phyloP scores from a whole-genome alignment of 2,888 invertebrate species.

The Drosophila hamatofila region DNA sequence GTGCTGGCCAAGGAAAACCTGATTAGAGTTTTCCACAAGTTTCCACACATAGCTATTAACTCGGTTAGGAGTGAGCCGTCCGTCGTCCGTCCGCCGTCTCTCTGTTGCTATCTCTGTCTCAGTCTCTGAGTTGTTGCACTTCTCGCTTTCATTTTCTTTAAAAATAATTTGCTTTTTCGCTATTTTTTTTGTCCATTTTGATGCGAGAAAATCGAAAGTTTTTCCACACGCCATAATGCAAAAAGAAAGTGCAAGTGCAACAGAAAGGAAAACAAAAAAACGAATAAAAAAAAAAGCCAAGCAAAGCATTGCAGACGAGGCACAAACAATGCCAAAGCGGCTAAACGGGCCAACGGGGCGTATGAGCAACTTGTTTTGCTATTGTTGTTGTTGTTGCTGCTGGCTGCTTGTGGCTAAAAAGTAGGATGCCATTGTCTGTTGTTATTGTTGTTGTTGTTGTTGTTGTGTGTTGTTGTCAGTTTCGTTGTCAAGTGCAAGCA shows the following conservation, averaged over 20 bases:
- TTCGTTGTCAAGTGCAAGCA: slow-evolving; percentile 80
- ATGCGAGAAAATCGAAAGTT: slow-evolving; percentile 84
- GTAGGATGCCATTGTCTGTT: slow-evolving; percentile 78
- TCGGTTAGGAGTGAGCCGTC: slow-evolving; percentile 49
- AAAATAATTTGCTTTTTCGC: slow-evolving; percentile 61
- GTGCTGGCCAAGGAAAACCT: slow-evolving; percentile 20
- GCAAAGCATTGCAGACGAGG: slow-evolving; percentile 22
- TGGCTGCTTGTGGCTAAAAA: slow-evolving; percentile 66
- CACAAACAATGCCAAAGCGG: slow-evolving; percentile 68
- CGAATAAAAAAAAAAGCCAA: slow-evolving; percentile 8
- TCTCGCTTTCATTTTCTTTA: slow-evolving; percentile 80
- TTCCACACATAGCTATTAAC: slow-evolving; percentile 25
- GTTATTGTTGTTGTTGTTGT: slow-evolving; percentile 15
- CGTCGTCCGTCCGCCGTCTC: background rate
- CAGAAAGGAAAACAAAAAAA: slow-evolving; percentile 66
- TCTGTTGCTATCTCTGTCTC: background rate
- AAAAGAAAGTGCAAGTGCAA: slow-evolving; percentile 85
- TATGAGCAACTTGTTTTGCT: slow-evolving; percentile 72
- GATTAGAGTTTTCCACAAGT: slow-evolving; percentile 42
- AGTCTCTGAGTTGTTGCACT: slow-evolving; percentile 60
- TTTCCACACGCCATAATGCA: slow-evolving; percentile 84
- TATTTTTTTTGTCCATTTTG: slow-evolving; percentile 37
- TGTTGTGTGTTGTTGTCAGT: slow-evolving; percentile 73
- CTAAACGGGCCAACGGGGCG: slow-evolving; percentile 70
- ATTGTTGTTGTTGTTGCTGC: background rate